A percentile compares a stretch with the other conserved stretches of the same genome.
Evolutionary conservation across 2,888 invertebrate species (phyloP).

Genomic region (Drosophila siamana): DNA sequence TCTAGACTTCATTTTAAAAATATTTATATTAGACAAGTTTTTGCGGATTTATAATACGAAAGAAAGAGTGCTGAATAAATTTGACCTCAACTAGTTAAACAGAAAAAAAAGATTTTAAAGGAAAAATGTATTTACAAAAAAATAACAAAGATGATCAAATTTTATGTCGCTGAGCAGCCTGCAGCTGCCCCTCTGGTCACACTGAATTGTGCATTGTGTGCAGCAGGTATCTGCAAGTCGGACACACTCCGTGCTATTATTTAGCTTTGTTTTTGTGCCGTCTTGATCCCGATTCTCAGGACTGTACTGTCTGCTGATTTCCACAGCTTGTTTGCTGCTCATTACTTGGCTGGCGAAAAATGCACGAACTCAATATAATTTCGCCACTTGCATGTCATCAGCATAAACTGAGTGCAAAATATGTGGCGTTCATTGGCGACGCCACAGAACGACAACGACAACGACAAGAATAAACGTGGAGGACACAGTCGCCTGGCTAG

Average conservation of each 20-base stretch:
- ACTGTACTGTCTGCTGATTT: slow-evolving; percentile 52
- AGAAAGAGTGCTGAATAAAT: too few relatives aligned
- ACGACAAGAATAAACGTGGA: neutral
- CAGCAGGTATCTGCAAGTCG: neutral
- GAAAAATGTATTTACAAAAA: too few relatives aligned
- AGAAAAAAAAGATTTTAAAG: too few relatives aligned
- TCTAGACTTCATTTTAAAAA: too few relatives aligned
- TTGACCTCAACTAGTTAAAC: too few relatives aligned
- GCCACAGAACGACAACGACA: slow-evolving; percentile 10
- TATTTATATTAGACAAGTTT: too few relatives aligned
- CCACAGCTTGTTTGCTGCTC: slow-evolving; percentile 78
- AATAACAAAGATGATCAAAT: too few relatives aligned
- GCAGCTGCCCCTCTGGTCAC: too few relatives aligned
- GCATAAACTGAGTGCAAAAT: slow-evolving; percentile 83
- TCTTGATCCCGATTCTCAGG: slow-evolving; percentile 20
- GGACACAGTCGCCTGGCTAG: slow-evolving; percentile 4
- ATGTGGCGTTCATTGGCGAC: slow-evolving; percentile 66
- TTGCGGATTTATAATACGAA: too few relatives aligned
- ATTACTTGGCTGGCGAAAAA: slow-evolving; percentile 77
- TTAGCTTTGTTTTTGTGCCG: slow-evolving; percentile 12
- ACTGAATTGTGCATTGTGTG: neutral
- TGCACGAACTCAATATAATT: slow-evolving; percentile 76
- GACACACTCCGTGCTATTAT: slow-evolving; percentile 10
- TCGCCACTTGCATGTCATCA: slow-evolving; percentile 83
- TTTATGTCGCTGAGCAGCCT: too few relatives aligned